These are phyloP conservation scores for Lepus timidus DNA, from an alignment of 2,113 vertebrate species.

Conservation along the genomic window DNA sequence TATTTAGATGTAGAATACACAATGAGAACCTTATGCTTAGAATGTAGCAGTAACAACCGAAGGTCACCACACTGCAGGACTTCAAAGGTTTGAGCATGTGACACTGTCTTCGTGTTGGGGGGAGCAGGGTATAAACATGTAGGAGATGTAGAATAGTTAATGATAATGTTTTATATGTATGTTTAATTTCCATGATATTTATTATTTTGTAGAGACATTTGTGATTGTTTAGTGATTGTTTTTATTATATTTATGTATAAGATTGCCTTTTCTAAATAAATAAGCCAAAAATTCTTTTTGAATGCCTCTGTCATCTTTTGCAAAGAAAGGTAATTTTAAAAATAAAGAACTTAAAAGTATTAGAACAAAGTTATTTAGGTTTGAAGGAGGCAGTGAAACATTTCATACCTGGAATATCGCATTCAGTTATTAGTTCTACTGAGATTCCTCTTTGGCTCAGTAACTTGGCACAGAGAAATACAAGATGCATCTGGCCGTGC, in stretches of 20 bases:
- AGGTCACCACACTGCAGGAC: constrained; percentile 73
- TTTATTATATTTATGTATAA: constrained; percentile 91
- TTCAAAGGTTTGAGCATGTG: constrained; percentile 72
- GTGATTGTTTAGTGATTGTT: constrained; percentile 89
- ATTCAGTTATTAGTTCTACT: background rate
- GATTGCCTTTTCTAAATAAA: constrained; percentile 91
- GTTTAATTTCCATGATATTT: constrained; percentile 89
- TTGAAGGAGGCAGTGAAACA: constrained; percentile 67
- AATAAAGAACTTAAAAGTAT: constrained; percentile 42
- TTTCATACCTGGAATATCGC: constrained; percentile 43
- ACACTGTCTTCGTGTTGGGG: constrained; percentile 80
- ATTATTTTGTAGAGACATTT: constrained; percentile 91
- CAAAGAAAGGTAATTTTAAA: constrained; percentile 82
- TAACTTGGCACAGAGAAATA: constrained; percentile 50
- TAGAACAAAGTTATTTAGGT: constrained; percentile 66
- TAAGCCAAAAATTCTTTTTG: constrained; percentile 89
- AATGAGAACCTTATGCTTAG: constrained; percentile 47
- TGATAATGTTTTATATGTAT: constrained; percentile 81
- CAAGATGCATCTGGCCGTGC: background rate
- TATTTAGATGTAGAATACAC: constrained; percentile 69
- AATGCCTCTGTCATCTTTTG: constrained; percentile 93
- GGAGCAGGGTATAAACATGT: constrained; percentile 84
- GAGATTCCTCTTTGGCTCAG: constrained; percentile 43
- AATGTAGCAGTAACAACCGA: constrained; percentile 70
- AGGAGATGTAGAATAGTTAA: constrained; percentile 83